Evolutionary conservation across 2,113 vertebrate genomes (phyloP).

Genomic region (Albula glossodonta): DNA sequence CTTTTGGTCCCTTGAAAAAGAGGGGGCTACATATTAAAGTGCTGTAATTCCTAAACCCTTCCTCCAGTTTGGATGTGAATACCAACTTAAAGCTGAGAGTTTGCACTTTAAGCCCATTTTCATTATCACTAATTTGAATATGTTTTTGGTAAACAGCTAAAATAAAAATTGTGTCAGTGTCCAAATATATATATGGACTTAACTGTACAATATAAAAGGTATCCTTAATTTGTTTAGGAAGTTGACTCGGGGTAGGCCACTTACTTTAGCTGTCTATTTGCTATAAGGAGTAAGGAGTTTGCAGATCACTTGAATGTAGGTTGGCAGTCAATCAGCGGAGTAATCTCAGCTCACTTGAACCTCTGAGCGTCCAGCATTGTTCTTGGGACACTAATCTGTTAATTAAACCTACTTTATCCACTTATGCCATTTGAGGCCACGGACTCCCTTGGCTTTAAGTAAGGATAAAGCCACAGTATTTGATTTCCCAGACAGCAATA

Average conservation of each 20-base stretch:
- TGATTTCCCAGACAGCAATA: not conserved
- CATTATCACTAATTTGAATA: not conserved
- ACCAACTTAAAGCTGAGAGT: not conserved
- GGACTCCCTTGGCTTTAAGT: not conserved
- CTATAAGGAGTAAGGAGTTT: not conserved
- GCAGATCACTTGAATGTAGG: not conserved
- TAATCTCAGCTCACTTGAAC: not conserved
- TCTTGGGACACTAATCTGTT: not conserved
- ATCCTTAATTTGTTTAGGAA: too few species aligned
- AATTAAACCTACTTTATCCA: not conserved
- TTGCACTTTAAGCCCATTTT: not conserved
- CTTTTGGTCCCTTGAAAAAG: conserved; percentile 4
- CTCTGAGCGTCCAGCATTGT: not conserved
- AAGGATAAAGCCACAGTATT: not conserved
- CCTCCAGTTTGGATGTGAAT: conserved; percentile 17
- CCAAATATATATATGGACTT: too few species aligned
- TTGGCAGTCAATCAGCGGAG: not conserved
- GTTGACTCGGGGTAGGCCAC: too few species aligned
- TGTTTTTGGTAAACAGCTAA: too few species aligned
- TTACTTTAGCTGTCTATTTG: not conserved
- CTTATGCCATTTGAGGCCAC: not conserved
- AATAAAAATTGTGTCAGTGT: too few species aligned
- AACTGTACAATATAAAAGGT: too few species aligned
- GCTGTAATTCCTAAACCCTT: conserved; percentile 11
- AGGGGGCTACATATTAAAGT: conserved; percentile 17